Base-by-base conservation (phyloP, 2,113 vertebrate species). In the Sitta europaea region DNA sequence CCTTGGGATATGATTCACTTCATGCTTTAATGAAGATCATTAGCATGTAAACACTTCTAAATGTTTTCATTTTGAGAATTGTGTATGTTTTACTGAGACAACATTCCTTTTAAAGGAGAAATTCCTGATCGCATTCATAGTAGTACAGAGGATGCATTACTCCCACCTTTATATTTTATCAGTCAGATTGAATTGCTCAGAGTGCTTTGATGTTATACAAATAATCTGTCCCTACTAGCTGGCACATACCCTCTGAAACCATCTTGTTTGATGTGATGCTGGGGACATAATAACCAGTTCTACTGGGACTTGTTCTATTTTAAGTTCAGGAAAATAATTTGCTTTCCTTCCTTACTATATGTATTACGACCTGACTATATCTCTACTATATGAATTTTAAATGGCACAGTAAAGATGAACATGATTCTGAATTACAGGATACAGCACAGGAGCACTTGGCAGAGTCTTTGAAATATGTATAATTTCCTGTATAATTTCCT, bases 401-500 rank as follows among this genome's bases (percentile, higher is more conserved):
- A 76, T 89, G 76, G 35, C 28, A 51, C 33, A 61, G 48, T 82
- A 93, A 93, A 94, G 35, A 92, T 28, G 43, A 90, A 74, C 74
- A 55, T 88, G 75, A 59, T 12, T 90, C 70, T 77, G 65, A 95
- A 95, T 91, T 95, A 90, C 59, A 95, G 71, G 66, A 92, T 88
- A 70, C 47, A 63, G 20, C 43, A 48, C 40, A 92, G 91, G 78
- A 97, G 48, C 53, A 27, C 42, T 97, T 95, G 86, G 80, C 88
- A 95, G 42, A 91, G 29, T 90, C 54, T 86, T 48, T 92, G 88
- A 92, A 90, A 92, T 80, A 96, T 66, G 70, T 89, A 95, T 93
- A 51, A 95, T 96, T 86, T 96, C 57, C 84, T 95, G 62, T 86
- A 78, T 77, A 79, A 85, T 95, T 97, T 97, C 67, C 81, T 96